Conservation (phyloP, 2,113 vertebrate species). For the Nesoenas mayeri region DNA sequence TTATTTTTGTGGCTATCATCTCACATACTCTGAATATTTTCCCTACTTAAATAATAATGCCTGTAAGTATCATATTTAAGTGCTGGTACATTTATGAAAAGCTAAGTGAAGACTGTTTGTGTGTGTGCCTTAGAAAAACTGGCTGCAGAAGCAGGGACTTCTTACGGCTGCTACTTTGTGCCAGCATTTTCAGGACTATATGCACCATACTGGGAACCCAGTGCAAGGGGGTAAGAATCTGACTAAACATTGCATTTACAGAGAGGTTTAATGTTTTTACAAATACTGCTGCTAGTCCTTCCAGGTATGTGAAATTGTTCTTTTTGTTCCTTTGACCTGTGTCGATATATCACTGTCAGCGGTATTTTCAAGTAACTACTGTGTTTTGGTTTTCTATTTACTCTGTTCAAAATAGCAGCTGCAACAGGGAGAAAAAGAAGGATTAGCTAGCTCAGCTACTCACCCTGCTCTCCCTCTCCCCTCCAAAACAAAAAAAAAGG, state of each 20-base stretch:
- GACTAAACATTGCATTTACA: background rate
- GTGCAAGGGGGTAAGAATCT: slow-evolving; percentile 90
- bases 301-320: background rate
- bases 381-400: background rate
- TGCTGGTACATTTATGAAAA: background rate
- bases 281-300: background rate
- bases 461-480: rapidly evolving
- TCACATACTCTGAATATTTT: background rate
- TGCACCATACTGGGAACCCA: slow-evolving; percentile 98
- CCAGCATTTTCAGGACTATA: slow-evolving; percentile 98
- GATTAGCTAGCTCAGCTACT: background rate
- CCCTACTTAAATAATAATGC: background rate
- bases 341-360: background rate
- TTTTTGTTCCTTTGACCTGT: background rate
- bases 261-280: background rate
- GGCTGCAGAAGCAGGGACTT: slow-evolving; percentile 89
- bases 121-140: slow-evolving; percentile 83
- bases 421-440: background rate
- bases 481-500: background rate
- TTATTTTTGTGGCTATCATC: background rate
- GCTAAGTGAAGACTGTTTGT: slow-evolving; percentile 12
- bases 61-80: background rate
- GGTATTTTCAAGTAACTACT: background rate
- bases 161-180: slow-evolving; percentile 97
- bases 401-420: background rate